These are phyloP conservation scores for Rutilus rutilus DNA, from an alignment of 2,113 vertebrate genomes.

Conservation along the genomic window DNA sequence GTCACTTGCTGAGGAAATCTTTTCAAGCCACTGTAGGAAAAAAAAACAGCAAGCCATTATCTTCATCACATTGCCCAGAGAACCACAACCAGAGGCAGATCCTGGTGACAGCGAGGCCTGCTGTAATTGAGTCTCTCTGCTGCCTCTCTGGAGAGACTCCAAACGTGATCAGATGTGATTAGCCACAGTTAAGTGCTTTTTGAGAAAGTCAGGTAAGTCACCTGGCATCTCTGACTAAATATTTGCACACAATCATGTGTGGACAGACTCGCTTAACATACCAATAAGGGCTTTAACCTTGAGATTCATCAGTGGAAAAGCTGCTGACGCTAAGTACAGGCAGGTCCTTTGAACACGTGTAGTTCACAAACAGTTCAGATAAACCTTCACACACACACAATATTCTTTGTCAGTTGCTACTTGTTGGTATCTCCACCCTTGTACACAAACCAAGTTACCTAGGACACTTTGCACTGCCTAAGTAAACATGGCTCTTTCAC, in stretches of 20 bases:
- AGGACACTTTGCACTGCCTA: not conserved
- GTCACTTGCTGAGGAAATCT: not conserved
- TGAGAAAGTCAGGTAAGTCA: constrained; percentile 6
- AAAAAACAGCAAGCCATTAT: constrained; percentile 23
- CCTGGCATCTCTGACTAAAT: constrained; percentile 13
- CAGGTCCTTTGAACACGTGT: not conserved
- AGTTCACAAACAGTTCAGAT: constrained; percentile 5
- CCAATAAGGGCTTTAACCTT: not conserved
- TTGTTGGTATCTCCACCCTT: not conserved
- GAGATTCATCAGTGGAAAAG: not conserved
- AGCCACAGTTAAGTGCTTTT: constrained; percentile 22
- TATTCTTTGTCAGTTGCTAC: constrained; percentile 5
- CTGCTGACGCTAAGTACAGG: not conserved
- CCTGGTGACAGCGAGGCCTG: not conserved
- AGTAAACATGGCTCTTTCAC: not conserved
- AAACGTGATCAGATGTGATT: constrained; percentile 31
- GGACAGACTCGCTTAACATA: not conserved
- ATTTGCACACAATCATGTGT: constrained; percentile 33
- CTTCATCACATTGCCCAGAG: constrained; percentile 15
- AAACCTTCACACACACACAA: constrained; percentile 14
- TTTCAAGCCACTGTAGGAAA: not conserved
- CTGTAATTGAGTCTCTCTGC: constrained; percentile 10
- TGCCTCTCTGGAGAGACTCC: constrained; percentile 23
- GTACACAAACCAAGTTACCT: not conserved
- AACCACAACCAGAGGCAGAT: constrained; percentile 2